Evolutionary conservation across 2,113 vertebrate species (phyloP), one percentile per base, ranked within the genome.

Genomic region (Parus major): DNA sequence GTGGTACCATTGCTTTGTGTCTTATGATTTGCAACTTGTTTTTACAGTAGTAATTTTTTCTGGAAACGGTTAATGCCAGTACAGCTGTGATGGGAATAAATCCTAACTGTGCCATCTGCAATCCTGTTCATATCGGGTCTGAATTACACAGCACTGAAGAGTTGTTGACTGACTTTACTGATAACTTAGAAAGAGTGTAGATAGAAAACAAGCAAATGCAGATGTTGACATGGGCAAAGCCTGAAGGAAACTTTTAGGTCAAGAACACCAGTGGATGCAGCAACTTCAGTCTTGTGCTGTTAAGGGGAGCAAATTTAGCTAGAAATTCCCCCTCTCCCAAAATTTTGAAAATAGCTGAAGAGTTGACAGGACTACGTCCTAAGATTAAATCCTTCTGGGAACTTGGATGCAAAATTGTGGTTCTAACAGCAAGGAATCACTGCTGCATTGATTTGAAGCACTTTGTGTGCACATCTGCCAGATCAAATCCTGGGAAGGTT

Each of bases 221-320:
- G 17, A 22, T 76, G 46, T 61, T 95, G 72, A 47, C 12, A 7
- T 5, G 20, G 47, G 23, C 24, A 70, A 83, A 24, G 33, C 70
- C 73, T 82, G 71, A 90, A 77, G 8, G 16, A 87, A 78, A 76
- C 25, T 63, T 93, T 92, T 69, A 86, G 39, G 35, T 91, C 63
- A 42, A 46, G 27, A 77, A 35, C 23, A 39, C 23, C 70, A 55
- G 24, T 56, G 33, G 11, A 78, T 75, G 17, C 76, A 53, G 6
- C 33, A 35, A 55, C 39, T 59, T 90, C 59, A 47, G 11, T 73
- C 33, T 41, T 70, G 8, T 41, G 8, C 50, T 70, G 24, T 21
- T 80, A 77, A 70, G 29, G 17, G 18, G 15, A 65, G 15, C 7
- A 60, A 12, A 83, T 73, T 93, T 64, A 24, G 64, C 27, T 80